These are phyloP conservation scores for Cantharis lateralis DNA, from an alignment of 2,888 invertebrate genomes.

Conservation along the genomic window DNA sequence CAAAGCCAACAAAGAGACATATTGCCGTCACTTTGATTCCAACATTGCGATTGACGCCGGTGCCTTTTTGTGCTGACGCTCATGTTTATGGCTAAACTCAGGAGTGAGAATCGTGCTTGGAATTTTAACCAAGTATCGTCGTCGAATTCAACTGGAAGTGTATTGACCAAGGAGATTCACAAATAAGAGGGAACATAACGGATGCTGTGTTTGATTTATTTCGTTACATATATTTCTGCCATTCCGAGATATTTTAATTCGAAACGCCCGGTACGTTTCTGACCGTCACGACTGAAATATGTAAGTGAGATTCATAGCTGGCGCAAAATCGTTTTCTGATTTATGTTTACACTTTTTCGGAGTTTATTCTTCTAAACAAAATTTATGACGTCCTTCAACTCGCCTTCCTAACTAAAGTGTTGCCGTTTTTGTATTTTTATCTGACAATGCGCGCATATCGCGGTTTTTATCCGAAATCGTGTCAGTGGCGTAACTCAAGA, in stretches of 20 bases:
- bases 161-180: not conserved
- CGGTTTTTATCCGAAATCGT: not conserved
- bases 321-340: slow-evolving; percentile 1
- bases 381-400: not conserved
- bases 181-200: not conserved
- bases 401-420: not conserved
- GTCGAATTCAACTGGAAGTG: slow-evolving; percentile 10
- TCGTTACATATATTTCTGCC: not conserved
- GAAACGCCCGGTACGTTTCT: not conserved
- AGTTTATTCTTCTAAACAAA: slow-evolving; percentile 1
- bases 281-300: not conserved
- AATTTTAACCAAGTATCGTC: slow-evolving; percentile 17
- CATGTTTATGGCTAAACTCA: slow-evolving; percentile 5
- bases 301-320: not conserved
- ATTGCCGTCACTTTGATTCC: slow-evolving; percentile 24
- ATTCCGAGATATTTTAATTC: not conserved
- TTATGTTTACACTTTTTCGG: not conserved
- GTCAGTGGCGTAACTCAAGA: not conserved
- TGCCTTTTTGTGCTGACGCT: slow-evolving; percentile 14
- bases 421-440: not conserved
- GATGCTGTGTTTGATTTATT: not conserved
- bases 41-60: slow-evolving; percentile 17
- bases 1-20: slow-evolving; percentile 27
- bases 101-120: slow-evolving; percentile 10
- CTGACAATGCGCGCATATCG: not conserved